Base-by-base conservation (phyloP, 1,140 invertebrate genomes). In the Penaeus vannamei region DNA sequence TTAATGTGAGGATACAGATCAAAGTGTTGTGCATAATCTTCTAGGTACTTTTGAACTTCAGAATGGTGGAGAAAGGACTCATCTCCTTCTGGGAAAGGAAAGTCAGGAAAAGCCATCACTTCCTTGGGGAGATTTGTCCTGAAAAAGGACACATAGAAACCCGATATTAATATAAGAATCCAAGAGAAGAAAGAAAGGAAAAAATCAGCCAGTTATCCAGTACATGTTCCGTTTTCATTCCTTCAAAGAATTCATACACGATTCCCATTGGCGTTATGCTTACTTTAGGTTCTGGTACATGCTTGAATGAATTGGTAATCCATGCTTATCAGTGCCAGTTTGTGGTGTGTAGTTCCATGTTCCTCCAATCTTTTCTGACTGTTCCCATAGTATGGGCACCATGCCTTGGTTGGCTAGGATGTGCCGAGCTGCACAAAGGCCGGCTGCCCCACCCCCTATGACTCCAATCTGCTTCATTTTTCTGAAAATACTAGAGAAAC, bases 291-390 rank as follows among this genome's bases (percentile, higher is more conserved):
- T 69, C 76, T 87, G 42, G 81, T 91, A 91, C 91, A 91, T 91
- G 84, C 91, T 91, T 26, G 91, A 91, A 81, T 91, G 91, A n/a
- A 90, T 85, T n/a, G 91, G 91, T 32, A 91, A 53, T 23, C 90
- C 91, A 64, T 72, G 26, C 2, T 86, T 53, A 81, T 91, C 90
- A 1, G 19, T 61, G 14, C 82, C 90, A n/a, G 81, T 61, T 0
- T 90, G 17, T 23, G 64, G 36, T 26, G 88, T 84, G 61, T 76
- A 91, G 53, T 91, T 86, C 91, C 91, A 91, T 36, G 91, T 91
- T 20, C 91, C 91, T n/a, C 91, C 91, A 61, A 91, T 26, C 62
- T 46, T 23, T 5, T 36, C 76, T 20, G 90, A 60, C 32, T 91
- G 88, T 59, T 91, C 90, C 59, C 84, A 91, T 22, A 91, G 69